Percentiles rank a stretch among this genome's conserved stretches.
Evolutionary conservation across 2,113 vertebrate genomes (phyloP).

Genomic region (Andinoacara biseriatus): DNA sequence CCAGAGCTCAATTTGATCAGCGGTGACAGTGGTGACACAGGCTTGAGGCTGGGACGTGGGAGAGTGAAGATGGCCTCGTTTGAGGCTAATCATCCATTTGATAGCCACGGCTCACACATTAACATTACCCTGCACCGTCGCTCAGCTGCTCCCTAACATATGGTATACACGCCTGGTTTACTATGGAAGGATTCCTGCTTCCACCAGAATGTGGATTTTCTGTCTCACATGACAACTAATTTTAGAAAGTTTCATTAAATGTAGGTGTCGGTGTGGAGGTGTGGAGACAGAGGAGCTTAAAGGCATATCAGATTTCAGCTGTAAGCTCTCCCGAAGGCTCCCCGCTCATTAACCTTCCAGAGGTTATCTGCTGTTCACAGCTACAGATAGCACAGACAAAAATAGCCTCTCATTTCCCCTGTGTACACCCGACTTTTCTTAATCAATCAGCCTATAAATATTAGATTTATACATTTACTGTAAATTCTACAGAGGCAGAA

Average conservation of each 20-base stretch:
- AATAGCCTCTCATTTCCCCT: slow-evolving; percentile 65
- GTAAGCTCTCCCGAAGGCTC: slow-evolving; percentile 51
- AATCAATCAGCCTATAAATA: slow-evolving; percentile 63
- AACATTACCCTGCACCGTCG: neutral
- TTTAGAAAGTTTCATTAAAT: slow-evolving; percentile 63
- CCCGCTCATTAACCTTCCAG: slow-evolving; percentile 72
- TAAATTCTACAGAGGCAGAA: neutral
- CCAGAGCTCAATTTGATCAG: slow-evolving; percentile 47
- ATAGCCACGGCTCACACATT: slow-evolving; percentile 12
- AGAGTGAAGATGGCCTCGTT: slow-evolving; percentile 11
- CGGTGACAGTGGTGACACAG: slow-evolving; percentile 29
- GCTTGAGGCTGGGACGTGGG: neutral
- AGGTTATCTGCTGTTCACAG: slow-evolving; percentile 65
- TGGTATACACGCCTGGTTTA: neutral
- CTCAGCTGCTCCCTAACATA: slow-evolving; percentile 16
- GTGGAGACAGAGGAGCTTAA: slow-evolving; percentile 24
- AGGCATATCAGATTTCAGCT: slow-evolving; percentile 53
- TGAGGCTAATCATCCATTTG: slow-evolving; percentile 39
- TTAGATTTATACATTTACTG: neutral
- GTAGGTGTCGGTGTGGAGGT: slow-evolving; percentile 17
- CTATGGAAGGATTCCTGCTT: slow-evolving; percentile 6
- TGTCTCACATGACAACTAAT: slow-evolving; percentile 49
- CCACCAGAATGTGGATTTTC: slow-evolving; percentile 10
- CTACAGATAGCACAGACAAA: slow-evolving; percentile 56
- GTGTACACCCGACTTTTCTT: slow-evolving; percentile 11